Evolutionary conservation across 2,888 invertebrate species (phyloP), one percentile per base, ranked within the genome.

Genomic region (Pseudococcus jackbeardsleyi): DNA sequence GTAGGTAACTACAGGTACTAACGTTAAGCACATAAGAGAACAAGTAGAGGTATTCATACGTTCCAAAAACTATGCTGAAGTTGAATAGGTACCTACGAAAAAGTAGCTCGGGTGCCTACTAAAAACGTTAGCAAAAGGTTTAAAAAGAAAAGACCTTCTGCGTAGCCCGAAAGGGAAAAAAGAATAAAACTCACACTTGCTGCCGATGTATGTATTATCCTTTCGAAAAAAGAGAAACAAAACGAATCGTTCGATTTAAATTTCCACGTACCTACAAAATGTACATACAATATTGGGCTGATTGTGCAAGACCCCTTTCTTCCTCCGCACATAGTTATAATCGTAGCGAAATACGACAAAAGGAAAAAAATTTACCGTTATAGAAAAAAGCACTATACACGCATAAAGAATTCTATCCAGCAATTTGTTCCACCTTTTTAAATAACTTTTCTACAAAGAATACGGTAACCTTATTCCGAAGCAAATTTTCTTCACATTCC

Each of bases 371-470:
- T 59, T n/a, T 17, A 17, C n/a, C 15, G n/a, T n/a, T n/a, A 59
- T 17, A 59, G 59, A 59, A 59, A 59, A 59, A 59, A 46, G 59
- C 59, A 59, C n/a, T 59, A 59, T 59, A 59, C 26, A 33, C 26
- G 26, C 26, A 33, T 33, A 33, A 59, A 59, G 59, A n/a, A 59
- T 59, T 59, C 59, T 59, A 59, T 59, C 59, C 9, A 59, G 59
- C 59, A 59, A 59, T 59, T 59, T 59, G 59, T 59, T 59, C 59
- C 59, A 59, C 59, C 59, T 59, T 59, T 59, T 59, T 59, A 59
- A 59, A 59, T 59, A 59, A 59, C 59, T 59, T 59, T 59, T n/a
- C 59, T 59, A n/a, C 59, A 59, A n/a, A 59, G 59, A 59, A 59
- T 59, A 59, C 59, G 59, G 59, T 59, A 59, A 59, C 59, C n/a